These are phyloP conservation scores for Tringa solitaria DNA, from an alignment of 2,113 vertebrate genomes.

Conservation along the genomic window DNA sequence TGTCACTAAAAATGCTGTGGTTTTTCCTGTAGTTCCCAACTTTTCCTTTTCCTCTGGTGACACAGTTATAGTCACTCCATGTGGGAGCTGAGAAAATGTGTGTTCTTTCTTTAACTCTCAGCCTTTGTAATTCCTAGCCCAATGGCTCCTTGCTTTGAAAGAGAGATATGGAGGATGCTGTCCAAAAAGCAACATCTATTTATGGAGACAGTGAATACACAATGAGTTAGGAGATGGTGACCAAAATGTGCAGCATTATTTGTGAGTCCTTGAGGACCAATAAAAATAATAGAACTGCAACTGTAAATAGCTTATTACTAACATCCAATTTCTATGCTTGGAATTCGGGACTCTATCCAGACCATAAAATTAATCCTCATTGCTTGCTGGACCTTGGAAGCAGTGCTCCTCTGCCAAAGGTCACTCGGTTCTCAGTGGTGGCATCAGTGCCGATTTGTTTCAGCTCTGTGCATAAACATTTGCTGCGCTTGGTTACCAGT, in stretches of 20 bases:
- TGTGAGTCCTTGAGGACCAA: conserved; percentile 41
- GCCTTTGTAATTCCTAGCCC: not conserved
- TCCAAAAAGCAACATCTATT: conserved; percentile 30
- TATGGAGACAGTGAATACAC: not conserved
- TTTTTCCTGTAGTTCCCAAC: not conserved
- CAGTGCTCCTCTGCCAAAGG: conserved; percentile 14
- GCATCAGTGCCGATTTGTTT: conserved; percentile 16
- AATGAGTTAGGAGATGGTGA: not conserved
- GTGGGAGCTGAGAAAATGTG: not conserved
- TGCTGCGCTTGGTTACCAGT: not conserved
- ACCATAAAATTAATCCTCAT: conserved; percentile 45
- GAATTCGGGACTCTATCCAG: conserved; percentile 54
- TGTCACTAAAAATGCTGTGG: not conserved
- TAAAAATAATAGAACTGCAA: conserved; percentile 58
- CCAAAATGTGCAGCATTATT: conserved; percentile 38
- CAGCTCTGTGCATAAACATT: not conserved
- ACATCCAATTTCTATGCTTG: conserved; percentile 44
- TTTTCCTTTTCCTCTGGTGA: not conserved
- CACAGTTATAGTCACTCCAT: not conserved
- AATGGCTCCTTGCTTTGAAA: not conserved
- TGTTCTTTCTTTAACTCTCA: not conserved
- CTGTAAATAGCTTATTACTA: conserved; percentile 58
- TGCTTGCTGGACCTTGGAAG: conserved; percentile 44
- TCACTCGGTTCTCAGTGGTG: conserved; percentile 27
- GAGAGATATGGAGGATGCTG: not conserved